Percentiles rank a stretch among this genome's conserved stretches.
Conservation (phyloP, 2,888 invertebrate species). For the Patella pellucida region DNA sequence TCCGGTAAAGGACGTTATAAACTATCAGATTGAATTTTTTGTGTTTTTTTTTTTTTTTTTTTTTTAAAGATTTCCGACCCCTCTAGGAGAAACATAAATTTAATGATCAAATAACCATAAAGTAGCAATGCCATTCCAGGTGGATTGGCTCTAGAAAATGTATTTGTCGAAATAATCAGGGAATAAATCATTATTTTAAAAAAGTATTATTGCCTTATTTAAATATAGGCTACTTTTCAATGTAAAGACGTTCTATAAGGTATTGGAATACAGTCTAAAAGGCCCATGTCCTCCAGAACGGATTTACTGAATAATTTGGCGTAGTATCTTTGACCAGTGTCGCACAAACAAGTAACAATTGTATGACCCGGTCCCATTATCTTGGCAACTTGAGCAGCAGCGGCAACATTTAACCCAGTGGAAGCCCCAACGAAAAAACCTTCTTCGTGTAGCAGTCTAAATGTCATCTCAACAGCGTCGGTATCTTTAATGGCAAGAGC, state of each 20-base stretch:
- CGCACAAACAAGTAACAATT: slow-evolving; percentile 69
- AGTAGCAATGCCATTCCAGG: no score
- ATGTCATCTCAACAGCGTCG: slow-evolving; percentile 69
- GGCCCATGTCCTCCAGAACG: slow-evolving; percentile 61
- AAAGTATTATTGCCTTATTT: no score
- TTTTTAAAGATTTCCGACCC: no score
- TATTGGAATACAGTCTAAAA: slow-evolving; percentile 43
- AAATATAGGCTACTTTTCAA: slow-evolving; percentile 2
- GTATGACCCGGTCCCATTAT: slow-evolving; percentile 69
- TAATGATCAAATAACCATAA: no score
- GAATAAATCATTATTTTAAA: no score
- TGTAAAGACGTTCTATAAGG: slow-evolving; percentile 48
- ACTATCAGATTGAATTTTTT: no score
- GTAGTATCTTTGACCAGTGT: slow-evolving; percentile 69
- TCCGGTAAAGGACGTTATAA: no score
- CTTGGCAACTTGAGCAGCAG: slow-evolving; percentile 66
- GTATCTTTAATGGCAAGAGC: slow-evolving; percentile 63
- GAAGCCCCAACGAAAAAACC: slow-evolving; percentile 71
- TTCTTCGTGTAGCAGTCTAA: slow-evolving; percentile 68
- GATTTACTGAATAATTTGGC: slow-evolving; percentile 62
- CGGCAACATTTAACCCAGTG: slow-evolving; percentile 68
- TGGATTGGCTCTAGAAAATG: no score
- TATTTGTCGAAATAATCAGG: no score
- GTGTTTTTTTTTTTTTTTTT: no score
- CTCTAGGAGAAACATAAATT: no score